Percentiles rank a stretch among this genome's conserved stretches.
These are phyloP conservation scores for Condylura cristata DNA, from an alignment of 2,113 vertebrate species.

Conservation along the genomic window DNA sequence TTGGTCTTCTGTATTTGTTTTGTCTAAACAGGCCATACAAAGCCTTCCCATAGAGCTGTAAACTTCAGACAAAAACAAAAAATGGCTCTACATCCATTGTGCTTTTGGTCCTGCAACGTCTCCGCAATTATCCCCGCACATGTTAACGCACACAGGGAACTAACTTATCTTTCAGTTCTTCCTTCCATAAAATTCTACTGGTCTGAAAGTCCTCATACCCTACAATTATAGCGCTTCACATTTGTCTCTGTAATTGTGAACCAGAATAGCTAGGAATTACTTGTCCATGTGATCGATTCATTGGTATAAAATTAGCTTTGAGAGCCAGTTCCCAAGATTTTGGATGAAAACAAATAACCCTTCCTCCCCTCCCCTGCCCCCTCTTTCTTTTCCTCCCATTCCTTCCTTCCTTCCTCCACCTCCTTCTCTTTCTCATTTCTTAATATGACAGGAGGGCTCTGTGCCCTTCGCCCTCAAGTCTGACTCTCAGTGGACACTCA, in stretches of 20 bases:
- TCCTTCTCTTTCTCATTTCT: background rate
- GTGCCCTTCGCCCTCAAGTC: background rate
- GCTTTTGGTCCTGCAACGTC: background rate
- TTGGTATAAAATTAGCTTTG: background rate
- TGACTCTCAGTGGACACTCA: background rate
- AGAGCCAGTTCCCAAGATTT: background rate
- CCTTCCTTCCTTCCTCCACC: no score
- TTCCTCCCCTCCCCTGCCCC: background rate
- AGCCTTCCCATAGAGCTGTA: background rate
- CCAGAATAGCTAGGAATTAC: background rate
- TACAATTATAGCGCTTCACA: background rate
- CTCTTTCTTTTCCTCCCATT: background rate
- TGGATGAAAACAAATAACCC: background rate
- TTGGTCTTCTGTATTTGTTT: background rate
- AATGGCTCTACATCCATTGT: background rate
- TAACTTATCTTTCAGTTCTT: background rate
- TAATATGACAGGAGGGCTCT: background rate
- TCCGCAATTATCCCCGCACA: background rate
- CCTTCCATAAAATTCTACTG: background rate
- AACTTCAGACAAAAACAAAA: background rate
- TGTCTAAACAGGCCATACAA: background rate
- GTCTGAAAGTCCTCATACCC: background rate
- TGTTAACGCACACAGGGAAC: rapidly evolving
- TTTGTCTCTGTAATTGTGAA: background rate
- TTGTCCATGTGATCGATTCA: background rate